phyloP scores from a whole-genome alignment of 2,797 vertebrate species.

The Momotus momota region DNA sequence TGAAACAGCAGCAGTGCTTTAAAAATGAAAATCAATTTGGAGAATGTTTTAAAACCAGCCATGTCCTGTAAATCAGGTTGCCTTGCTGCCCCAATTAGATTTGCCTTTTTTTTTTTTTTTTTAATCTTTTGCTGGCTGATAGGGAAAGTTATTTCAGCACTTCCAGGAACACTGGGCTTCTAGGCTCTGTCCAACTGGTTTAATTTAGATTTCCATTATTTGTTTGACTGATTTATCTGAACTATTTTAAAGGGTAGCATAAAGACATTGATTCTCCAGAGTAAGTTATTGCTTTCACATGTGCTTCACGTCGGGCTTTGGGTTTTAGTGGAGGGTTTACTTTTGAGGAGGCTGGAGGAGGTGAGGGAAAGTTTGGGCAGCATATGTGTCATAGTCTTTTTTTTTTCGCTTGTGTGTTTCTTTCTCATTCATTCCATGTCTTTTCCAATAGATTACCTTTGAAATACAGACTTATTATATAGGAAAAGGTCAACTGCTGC shows the following conservation, averaged over 20 bases:
- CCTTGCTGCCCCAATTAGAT: not conserved
- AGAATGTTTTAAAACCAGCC: not conserved
- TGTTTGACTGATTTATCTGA: constrained; percentile 40
- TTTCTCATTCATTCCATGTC: not conserved
- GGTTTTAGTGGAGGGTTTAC: not conserved
- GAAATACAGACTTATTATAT: not conserved
- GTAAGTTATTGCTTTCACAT: not conserved
- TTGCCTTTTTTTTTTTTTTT: not conserved
- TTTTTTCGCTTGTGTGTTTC: not conserved
- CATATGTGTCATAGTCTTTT: not conserved
- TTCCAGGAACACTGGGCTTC: constrained; percentile 11
- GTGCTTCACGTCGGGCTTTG: not conserved
- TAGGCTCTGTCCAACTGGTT: not conserved
- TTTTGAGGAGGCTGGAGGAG: not conserved
- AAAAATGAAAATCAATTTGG: not conserved
- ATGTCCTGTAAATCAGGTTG: not conserved
- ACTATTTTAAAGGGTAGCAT: constrained; percentile 50
- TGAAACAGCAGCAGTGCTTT: not conserved
- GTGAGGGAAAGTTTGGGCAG: not conserved
- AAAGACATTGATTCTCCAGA: not conserved
- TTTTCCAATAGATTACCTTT: not conserved
- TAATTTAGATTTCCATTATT: constrained; percentile 44
- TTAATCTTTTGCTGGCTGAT: not conserved
- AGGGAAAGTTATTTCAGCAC: not conserved
- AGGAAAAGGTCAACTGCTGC: not conserved